These are phyloP conservation scores for Diabrotica virgifera DNA, from an alignment of 1,140 invertebrate genomes.

Conservation along the genomic window DNA sequence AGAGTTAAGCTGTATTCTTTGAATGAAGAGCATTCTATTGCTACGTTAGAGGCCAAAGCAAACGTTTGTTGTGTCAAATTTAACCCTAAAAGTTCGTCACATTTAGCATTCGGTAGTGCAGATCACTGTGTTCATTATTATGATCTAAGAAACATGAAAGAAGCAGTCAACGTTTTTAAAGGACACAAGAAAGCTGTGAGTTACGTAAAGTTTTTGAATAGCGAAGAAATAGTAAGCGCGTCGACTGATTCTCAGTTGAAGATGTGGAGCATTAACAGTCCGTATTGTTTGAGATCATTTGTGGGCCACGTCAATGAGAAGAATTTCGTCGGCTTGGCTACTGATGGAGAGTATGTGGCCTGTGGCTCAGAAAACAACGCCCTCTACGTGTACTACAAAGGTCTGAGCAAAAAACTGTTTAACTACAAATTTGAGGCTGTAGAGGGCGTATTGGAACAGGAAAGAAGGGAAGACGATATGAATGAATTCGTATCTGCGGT, in stretches of 20 bases:
- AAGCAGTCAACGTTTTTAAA: constrained; percentile 80
- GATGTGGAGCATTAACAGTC: constrained; percentile 83
- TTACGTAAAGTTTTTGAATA: constrained; percentile 92
- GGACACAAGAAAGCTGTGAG: constrained; percentile 95
- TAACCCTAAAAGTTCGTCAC: constrained; percentile 81
- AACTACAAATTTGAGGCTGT: constrained; percentile 87
- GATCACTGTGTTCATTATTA: constrained; percentile 98
- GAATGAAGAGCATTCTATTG: constrained; percentile 82
- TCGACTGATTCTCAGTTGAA: constrained; percentile 94
- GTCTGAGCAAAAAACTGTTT: constrained; percentile 82
- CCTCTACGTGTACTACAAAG: constrained; percentile 91
- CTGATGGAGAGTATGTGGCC: constrained; percentile 90
- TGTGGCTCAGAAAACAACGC: constrained; percentile 97
- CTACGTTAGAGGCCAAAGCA: constrained; percentile 84
- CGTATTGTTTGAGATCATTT: constrained; percentile 82
- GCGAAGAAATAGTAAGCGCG: constrained; percentile 87
- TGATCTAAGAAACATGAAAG: constrained; percentile 83
- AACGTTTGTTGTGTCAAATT: constrained; percentile 98
- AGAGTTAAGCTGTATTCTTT: constrained; percentile 93
- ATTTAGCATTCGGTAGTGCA: constrained; percentile 91
- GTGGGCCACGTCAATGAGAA: constrained; percentile 95
- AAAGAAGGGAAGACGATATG: constrained; percentile 77
- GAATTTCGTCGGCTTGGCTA: constrained; percentile 95
- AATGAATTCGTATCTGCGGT: constrained; percentile 96
- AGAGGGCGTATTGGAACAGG: constrained; percentile 73